These are phyloP conservation scores for Oligia fasciuncula DNA, from an alignment of 2,888 invertebrate genomes.

Conservation along the genomic window DNA sequence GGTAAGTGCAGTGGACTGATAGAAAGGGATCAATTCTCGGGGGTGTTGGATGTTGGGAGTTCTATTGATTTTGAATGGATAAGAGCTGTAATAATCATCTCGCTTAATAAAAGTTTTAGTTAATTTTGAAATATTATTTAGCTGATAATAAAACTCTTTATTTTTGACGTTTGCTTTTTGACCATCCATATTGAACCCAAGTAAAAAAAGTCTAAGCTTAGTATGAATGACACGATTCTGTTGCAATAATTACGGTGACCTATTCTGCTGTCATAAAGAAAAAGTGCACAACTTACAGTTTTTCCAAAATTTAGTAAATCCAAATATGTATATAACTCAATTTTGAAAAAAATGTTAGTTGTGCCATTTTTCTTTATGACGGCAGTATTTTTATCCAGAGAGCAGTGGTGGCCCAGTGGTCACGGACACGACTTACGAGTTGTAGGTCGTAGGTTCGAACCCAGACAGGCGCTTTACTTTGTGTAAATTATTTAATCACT, in stretches of 20 bases:
- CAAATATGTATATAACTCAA: too few relatives aligned
- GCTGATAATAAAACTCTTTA: neutral
- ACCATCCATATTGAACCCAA: neutral
- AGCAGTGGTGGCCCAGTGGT: too few relatives aligned
- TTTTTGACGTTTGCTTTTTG: neutral
- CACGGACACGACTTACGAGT: too few relatives aligned
- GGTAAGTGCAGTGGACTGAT: slow-evolving; percentile 49
- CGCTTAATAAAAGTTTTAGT: neutral
- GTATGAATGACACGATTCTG: neutral
- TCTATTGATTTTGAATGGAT: neutral
- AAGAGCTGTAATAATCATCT: neutral
- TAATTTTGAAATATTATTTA: neutral
- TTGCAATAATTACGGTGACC: neutral
- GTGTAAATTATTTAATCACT: too few relatives aligned
- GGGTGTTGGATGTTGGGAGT: neutral
- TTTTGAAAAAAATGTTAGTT: too few relatives aligned
- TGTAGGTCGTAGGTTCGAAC: too few relatives aligned
- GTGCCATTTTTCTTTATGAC: too few relatives aligned
- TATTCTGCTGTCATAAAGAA: neutral
- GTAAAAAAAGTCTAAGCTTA: too few relatives aligned
- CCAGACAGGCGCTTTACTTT: too few relatives aligned
- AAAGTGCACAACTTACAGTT: too few relatives aligned
- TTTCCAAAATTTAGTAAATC: too few relatives aligned
- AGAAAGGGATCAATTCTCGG: slow-evolving; percentile 49
- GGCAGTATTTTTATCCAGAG: too few relatives aligned